Percentiles rank a stretch among this genome's conserved stretches.
These are phyloP conservation scores for Ornithoptera priamus DNA, from an alignment of 2,888 invertebrate species.

Conservation along the genomic window DNA sequence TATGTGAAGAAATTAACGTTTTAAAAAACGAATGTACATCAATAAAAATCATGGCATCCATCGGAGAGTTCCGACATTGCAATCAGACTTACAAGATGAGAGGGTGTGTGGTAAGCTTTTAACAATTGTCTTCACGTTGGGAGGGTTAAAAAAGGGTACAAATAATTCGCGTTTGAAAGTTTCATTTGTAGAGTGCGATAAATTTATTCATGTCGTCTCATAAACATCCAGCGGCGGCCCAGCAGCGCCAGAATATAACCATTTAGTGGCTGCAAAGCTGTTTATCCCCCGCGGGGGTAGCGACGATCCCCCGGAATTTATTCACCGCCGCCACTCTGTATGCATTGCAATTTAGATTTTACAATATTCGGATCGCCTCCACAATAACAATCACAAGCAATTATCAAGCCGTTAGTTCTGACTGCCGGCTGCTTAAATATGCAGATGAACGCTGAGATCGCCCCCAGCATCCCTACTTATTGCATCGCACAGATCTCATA, in stretches of 20 bases:
- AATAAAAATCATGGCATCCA: no score
- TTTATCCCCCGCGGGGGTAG: conserved; percentile 37
- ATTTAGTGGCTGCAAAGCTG: conserved; percentile 34
- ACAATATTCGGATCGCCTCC: conserved; percentile 51
- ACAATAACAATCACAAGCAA: conserved; percentile 56
- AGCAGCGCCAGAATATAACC: conserved; percentile 17
- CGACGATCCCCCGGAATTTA: conserved; percentile 42
- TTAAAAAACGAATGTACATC: no score
- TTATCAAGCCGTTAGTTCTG: conserved; percentile 44
- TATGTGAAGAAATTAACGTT: no score
- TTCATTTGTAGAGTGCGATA: no score
- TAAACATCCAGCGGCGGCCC: conserved; percentile 12
- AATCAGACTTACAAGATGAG: no score
- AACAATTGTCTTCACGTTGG: no score
- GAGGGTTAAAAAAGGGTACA: no score
- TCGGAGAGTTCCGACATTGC: no score
- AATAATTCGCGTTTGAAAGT: no score
- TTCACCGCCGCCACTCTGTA: conserved; percentile 47
- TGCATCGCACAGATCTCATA: no score
- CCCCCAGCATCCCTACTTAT: no score
- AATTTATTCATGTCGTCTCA: conserved; percentile 3
- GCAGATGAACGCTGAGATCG: conserved; percentile 31
- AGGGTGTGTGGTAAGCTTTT: no score
- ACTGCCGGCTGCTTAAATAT: conserved; percentile 36
- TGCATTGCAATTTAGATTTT: conserved; percentile 57